Evolutionary conservation across 2,888 invertebrate species (phyloP).

Genomic region (Odontocerum albicorne): DNA sequence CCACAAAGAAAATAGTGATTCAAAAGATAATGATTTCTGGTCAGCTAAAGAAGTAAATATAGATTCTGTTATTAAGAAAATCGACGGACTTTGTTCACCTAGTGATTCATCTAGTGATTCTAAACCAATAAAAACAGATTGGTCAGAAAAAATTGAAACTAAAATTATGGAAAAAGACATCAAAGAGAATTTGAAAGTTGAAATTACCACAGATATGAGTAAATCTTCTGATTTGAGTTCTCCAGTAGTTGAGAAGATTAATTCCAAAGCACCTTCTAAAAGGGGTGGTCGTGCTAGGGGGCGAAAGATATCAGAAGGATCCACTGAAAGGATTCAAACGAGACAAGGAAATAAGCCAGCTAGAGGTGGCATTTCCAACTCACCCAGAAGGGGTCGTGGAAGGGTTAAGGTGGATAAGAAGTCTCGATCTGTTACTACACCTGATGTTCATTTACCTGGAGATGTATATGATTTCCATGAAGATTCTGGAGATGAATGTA

Average conservation of each 20-base stretch:
- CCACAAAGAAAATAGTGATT: constrained; percentile 24
- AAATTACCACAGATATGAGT: not conserved
- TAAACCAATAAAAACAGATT: constrained; percentile 42
- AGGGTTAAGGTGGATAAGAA: constrained; percentile 59
- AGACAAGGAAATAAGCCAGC: constrained; percentile 52
- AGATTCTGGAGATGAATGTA: constrained; percentile 79
- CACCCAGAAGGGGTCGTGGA: constrained; percentile 51
- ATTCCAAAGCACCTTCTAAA: constrained; percentile 39
- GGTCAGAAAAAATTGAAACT: constrained; percentile 31
- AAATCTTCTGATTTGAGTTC: constrained; percentile 5
- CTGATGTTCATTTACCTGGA: constrained; percentile 62
- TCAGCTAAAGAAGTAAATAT: constrained; percentile 78
- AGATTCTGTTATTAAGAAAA: constrained; percentile 80
- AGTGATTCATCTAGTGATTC: constrained; percentile 49
- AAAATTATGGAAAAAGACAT: constrained; percentile 38
- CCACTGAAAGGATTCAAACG: constrained; percentile 48
- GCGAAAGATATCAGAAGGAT: constrained; percentile 41
- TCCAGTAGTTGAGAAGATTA: constrained; percentile 5
- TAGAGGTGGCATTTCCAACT: constrained; percentile 46
- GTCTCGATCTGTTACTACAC: constrained; percentile 49
- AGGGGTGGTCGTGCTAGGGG: constrained; percentile 48
- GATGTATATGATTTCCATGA: constrained; percentile 92
- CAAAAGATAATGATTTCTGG: constrained; percentile 74
- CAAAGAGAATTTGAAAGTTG: constrained; percentile 42
- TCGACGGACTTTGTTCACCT: constrained; percentile 65